A percentile compares a stretch with the other conserved stretches of the same genome.
Evolutionary conservation across 2,797 vertebrate species (phyloP).

Genomic region (Tympanoctomys barrerae): DNA sequence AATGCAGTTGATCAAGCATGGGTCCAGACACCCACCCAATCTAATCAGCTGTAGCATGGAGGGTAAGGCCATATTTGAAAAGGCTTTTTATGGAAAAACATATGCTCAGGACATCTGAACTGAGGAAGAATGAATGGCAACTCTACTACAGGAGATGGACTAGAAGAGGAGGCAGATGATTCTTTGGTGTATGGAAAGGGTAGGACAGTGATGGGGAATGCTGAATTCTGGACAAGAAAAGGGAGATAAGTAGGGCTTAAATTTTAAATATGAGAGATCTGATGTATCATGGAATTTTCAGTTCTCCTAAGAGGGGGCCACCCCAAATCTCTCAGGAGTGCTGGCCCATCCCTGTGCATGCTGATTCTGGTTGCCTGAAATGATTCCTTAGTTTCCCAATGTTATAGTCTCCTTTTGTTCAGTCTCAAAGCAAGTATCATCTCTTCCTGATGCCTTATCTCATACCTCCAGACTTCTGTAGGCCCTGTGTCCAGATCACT

Average conservation of each 20-base stretch:
- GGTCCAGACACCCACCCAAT: background rate
- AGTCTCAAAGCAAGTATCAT: background rate
- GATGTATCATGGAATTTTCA: background rate
- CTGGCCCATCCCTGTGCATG: background rate
- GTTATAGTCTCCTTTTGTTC: background rate
- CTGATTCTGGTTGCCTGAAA: background rate
- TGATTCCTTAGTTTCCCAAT: background rate
- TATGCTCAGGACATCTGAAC: background rate
- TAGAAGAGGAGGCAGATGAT: background rate
- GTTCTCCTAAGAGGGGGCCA: background rate
- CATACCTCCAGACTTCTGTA: background rate
- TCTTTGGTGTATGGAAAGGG: conserved; percentile 15
- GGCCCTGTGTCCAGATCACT: background rate
- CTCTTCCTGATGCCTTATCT: background rate
- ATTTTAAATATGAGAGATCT: background rate
- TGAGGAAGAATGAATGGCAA: background rate
- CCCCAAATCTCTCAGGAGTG: background rate
- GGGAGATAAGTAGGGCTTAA: background rate
- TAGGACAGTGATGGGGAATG: conserved; percentile 4
- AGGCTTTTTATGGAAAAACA: conserved; percentile 9
- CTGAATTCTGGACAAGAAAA: background rate
- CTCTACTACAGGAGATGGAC: background rate
- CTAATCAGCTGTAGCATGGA: background rate
- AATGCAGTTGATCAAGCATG: background rate
- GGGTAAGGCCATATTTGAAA: background rate